Conservation (phyloP, 2,797 vertebrate species). For the Pitangus sulphuratus region DNA sequence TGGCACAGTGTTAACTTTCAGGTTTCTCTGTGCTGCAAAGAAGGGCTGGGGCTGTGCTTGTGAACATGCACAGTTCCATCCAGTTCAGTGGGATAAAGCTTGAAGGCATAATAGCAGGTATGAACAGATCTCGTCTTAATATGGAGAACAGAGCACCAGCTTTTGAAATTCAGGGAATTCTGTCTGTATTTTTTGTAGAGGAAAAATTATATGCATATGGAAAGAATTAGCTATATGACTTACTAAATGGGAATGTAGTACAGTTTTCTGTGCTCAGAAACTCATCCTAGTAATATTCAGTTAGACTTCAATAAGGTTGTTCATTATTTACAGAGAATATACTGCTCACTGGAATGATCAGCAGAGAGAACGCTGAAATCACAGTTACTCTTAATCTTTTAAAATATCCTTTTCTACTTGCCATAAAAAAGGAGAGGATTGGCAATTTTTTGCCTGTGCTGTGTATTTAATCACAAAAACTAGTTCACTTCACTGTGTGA, state of each 20-base stretch:
- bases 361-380: background rate
- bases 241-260: background rate
- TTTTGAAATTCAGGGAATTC: background rate
- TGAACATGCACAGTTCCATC: background rate
- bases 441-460: background rate
- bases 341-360: background rate
- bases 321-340: background rate
- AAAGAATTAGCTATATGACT: background rate
- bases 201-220: constrained; percentile 10
- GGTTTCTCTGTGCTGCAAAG: background rate
- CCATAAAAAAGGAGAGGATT: background rate
- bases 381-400: background rate
- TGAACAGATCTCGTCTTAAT: background rate
- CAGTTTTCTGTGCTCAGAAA: constrained; percentile 10
- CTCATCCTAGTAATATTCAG: background rate
- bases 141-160: background rate
- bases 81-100: background rate
- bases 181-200: background rate
- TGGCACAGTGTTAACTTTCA: background rate
- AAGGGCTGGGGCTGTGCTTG: background rate
- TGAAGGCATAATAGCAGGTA: background rate
- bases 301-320: background rate
- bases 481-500: background rate
- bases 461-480: background rate
- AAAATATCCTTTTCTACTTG: background rate